Conservation (phyloP, 2,797 vertebrate genomes). For the Brachyrhaphis roseni region DNA sequence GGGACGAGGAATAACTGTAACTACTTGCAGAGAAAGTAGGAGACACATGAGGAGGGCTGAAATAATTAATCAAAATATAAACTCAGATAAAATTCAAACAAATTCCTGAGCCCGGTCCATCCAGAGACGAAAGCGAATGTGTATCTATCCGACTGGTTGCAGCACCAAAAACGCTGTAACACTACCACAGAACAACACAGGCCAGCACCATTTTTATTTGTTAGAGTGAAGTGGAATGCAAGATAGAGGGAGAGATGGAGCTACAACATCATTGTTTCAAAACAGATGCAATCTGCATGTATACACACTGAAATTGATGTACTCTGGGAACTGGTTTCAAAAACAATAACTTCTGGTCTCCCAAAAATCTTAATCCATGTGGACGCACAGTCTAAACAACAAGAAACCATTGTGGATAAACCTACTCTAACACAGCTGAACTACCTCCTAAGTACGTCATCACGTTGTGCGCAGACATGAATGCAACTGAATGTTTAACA, state of each 20-base stretch:
- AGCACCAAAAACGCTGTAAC: too few relatives aligned
- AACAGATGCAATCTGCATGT: background rate
- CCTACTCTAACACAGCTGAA: background rate
- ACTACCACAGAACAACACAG: background rate
- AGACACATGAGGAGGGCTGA: background rate
- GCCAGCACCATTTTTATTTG: background rate
- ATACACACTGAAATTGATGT: background rate
- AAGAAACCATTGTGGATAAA: background rate
- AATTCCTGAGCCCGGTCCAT: too few relatives aligned
- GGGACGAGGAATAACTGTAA: too few relatives aligned
- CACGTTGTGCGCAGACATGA: too few relatives aligned
- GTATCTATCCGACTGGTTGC: too few relatives aligned
- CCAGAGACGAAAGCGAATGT: too few relatives aligned
- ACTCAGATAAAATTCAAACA: too few relatives aligned
- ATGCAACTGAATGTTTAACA: too few relatives aligned
- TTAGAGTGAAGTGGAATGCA: background rate
- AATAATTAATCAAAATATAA: background rate
- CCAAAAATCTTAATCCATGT: background rate
- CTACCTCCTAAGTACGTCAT: background rate
- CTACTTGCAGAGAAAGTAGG: background rate
- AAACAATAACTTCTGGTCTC: background rate
- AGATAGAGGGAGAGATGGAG: background rate
- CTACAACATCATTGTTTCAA: background rate
- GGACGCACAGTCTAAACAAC: background rate
- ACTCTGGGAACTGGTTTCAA: background rate